Base-by-base conservation (phyloP, 2,888 invertebrate species). In the Polyommatus icarus region DNA sequence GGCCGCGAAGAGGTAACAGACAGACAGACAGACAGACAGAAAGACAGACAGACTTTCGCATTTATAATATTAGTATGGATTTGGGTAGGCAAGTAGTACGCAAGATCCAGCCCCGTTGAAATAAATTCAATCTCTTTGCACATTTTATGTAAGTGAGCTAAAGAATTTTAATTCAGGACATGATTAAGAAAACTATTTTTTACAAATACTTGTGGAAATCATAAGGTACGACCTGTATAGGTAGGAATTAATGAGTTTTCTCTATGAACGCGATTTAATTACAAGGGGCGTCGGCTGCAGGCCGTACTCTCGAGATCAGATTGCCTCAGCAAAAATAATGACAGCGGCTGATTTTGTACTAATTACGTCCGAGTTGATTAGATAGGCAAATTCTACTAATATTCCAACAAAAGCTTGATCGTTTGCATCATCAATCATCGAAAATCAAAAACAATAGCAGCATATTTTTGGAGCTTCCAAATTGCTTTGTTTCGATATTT, bases 291-390 rank as follows among this genome's bases (percentile, higher is more conserved):
- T 78, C 77, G 81, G 83, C 86, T 85, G 81, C 85, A 84, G 89
- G 86, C 85, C 87, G 83, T 81, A 79, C 81, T 81, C 86, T 86
- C 84, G 82, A 85, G 85, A 85, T 85, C 82, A 84, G 84, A 87
- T 88, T 87, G 87, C 85, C 82, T 83, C 81, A 80, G 82, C 80
- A 87, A 87, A 88, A 88, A 88, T 87, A 89, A 86, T 86, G 84
- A 80, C 54, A 77, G 82, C 80, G 50, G 78, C 78, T 78, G 79
- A 83, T 82, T 83, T 12, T 61, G 12, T 12, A 24, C 61, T 24
- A 24, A 61, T 59, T 20, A 20, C 10, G 24, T 61, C 24, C 24
- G 10, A 24, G 24, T 24, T 61, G 61, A 61, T 61, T 24, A 24
- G 61, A 10, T 24, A 61, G 10, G 20, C 10, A 46, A 10, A 46